Evolutionary conservation across 2,113 vertebrate genomes (phyloP).

Genomic region (Oryzias javanicus): DNA sequence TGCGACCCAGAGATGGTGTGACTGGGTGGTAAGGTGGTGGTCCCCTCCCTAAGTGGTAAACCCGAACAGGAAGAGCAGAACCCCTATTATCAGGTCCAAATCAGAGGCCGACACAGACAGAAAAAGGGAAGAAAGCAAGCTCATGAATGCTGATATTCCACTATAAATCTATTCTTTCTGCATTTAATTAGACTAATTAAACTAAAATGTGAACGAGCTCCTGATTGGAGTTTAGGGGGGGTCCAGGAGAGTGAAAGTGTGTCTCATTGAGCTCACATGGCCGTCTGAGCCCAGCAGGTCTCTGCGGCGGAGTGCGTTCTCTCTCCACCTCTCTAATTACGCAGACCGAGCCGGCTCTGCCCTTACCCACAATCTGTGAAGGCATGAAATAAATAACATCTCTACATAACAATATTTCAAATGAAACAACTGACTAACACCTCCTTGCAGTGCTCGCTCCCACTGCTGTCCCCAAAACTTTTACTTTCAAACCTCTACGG

Average conservation of each 20-base stretch:
- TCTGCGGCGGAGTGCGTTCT: constrained; percentile 59
- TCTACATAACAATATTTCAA: constrained; percentile 80
- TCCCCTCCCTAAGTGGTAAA: constrained; percentile 71
- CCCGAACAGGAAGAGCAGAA: constrained; percentile 69
- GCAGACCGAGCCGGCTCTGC: constrained; percentile 67
- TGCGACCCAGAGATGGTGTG: constrained; percentile 51
- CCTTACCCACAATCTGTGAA: constrained; percentile 78
- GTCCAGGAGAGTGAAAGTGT: constrained; percentile 33
- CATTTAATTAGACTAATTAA: constrained; percentile 40
- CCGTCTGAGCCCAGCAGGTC: constrained; percentile 57
- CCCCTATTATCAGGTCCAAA: constrained; percentile 67
- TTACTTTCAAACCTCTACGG: constrained; percentile 29
- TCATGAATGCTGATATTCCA: no score
- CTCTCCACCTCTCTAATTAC: constrained; percentile 77
- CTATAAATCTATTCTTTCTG: background rate
- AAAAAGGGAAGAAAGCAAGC: constrained; percentile 17
- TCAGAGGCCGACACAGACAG: constrained; percentile 63
- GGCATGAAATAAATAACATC: constrained; percentile 81
- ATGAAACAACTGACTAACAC: no score
- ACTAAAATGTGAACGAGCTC: constrained; percentile 44
- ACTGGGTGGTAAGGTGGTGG: constrained; percentile 64
- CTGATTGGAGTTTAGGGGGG: constrained; percentile 36
- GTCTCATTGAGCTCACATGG: constrained; percentile 26
- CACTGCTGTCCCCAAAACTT: constrained; percentile 35
- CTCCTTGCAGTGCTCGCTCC: no score